These are phyloP conservation scores for Cyprinus carpio DNA, from an alignment of 2,113 vertebrate genomes.

Conservation along the genomic window DNA sequence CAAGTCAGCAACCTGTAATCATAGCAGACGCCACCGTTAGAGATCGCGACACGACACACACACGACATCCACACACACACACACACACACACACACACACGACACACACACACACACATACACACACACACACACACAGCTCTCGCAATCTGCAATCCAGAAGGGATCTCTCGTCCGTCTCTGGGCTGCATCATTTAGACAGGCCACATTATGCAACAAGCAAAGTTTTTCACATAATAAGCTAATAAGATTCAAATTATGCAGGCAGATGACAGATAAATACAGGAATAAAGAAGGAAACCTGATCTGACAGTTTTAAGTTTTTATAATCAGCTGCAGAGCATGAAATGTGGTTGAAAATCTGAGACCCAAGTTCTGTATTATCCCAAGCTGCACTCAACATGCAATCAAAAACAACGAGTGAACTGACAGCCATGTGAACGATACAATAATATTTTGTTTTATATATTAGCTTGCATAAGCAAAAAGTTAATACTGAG, in stretches of 20 bases:
- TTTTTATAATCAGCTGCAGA: not conserved
- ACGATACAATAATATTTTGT: too few relatives aligned
- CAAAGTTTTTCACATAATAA: not conserved
- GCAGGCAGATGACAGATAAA: not conserved
- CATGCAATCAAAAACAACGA: not conserved
- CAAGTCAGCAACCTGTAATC: slow-evolving; percentile 89
- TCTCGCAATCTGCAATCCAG: not conserved
- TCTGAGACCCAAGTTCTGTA: not conserved
- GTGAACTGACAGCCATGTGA: too few relatives aligned
- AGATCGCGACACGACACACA: not conserved
- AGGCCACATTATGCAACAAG: not conserved
- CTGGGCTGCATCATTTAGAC: not conserved
- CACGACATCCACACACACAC: not conserved
- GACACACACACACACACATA: too few relatives aligned
- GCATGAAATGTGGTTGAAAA: not conserved
- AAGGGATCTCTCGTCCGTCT: slow-evolving; percentile 14
- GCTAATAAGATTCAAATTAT: not conserved
- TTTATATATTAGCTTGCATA: too few relatives aligned
- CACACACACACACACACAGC: not conserved
- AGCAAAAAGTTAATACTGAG: too few relatives aligned
- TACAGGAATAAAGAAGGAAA: not conserved
- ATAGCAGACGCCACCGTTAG: slow-evolving; percentile 8
- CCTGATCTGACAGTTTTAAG: not conserved
- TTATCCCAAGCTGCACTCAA: too few relatives aligned
- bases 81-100: not conserved